These are phyloP conservation scores for Melanchra persicariae DNA, from an alignment of 2,888 invertebrate species.

Conservation along the genomic window DNA sequence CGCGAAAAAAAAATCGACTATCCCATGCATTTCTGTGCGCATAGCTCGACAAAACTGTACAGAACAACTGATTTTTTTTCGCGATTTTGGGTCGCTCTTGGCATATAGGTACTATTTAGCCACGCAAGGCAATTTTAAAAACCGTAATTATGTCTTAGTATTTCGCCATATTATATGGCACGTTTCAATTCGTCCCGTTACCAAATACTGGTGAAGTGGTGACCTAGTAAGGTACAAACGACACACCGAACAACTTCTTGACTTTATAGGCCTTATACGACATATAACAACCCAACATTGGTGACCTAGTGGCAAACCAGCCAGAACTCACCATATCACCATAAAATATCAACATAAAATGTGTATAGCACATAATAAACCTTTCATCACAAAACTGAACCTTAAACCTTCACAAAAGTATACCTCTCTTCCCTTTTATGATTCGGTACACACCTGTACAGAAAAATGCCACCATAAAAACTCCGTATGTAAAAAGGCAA, in stretches of 20 bases:
- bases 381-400: slow-evolving; percentile 11
- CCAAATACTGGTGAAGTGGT: background rate
- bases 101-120: no score
- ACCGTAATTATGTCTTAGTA: no score
- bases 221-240: background rate
- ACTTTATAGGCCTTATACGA: background rate
- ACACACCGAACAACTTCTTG: background rate
- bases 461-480: slow-evolving; percentile 20
- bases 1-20: no score
- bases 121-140: no score
- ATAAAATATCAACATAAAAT: slow-evolving; percentile 40
- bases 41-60: no score
- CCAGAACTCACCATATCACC: background rate
- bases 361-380: slow-evolving; percentile 26
- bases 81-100: no score
- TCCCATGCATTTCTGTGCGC: no score
- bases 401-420: slow-evolving; percentile 5
- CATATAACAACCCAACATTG: no score
- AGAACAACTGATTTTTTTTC: no score
- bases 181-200: no score
- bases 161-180: no score
- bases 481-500: slow-evolving; percentile 41
- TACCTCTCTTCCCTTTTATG: background rate
- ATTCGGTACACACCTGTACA: slow-evolving; percentile 16
- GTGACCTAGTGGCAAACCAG: no score